Evolutionary conservation across 2,888 invertebrate species (phyloP).

Genomic region (Corythucha ciliata): DNA sequence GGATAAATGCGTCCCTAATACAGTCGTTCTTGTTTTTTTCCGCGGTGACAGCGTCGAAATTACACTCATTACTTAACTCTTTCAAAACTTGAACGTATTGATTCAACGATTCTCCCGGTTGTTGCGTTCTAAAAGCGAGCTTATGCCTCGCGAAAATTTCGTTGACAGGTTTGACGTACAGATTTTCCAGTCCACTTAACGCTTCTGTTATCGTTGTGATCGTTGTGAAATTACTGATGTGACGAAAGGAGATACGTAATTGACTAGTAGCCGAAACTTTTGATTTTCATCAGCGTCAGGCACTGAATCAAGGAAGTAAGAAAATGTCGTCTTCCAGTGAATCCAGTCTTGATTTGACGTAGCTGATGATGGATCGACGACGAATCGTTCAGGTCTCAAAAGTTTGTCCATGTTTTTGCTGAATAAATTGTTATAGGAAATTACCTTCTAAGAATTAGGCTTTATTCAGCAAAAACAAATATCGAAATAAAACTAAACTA

Average conservation of each 20-base stretch:
- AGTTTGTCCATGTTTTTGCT: background rate
- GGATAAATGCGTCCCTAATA: slow-evolving; percentile 19
- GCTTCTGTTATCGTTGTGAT: slow-evolving; percentile 8
- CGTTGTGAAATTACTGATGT: slow-evolving; percentile 6
- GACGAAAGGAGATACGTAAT: slow-evolving; percentile 2
- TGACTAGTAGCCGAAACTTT: no score
- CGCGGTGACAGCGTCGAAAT: slow-evolving; percentile 16
- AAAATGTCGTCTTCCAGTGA: slow-evolving; percentile 13
- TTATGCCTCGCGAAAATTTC: slow-evolving; percentile 17
- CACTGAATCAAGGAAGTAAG: background rate
- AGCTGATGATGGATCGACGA: background rate
- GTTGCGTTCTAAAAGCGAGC: slow-evolving; percentile 6
- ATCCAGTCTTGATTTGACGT: background rate
- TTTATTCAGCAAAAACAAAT: no score
- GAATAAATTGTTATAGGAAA: no score
- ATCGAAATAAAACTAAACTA: no score
- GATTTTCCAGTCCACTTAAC: slow-evolving; percentile 7
- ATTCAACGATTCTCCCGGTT: slow-evolving; percentile 8
- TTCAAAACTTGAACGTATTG: slow-evolving; percentile 17
- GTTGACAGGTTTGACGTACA: slow-evolving; percentile 18
- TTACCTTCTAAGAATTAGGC: no score
- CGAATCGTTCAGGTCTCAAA: background rate
- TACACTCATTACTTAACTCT: slow-evolving; percentile 16
- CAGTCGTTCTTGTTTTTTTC: slow-evolving; percentile 18
- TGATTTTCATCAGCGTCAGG: slow-evolving; percentile 1